Base-by-base conservation (phyloP, 2,113 vertebrate genomes). In the Caracal caracal region DNA sequence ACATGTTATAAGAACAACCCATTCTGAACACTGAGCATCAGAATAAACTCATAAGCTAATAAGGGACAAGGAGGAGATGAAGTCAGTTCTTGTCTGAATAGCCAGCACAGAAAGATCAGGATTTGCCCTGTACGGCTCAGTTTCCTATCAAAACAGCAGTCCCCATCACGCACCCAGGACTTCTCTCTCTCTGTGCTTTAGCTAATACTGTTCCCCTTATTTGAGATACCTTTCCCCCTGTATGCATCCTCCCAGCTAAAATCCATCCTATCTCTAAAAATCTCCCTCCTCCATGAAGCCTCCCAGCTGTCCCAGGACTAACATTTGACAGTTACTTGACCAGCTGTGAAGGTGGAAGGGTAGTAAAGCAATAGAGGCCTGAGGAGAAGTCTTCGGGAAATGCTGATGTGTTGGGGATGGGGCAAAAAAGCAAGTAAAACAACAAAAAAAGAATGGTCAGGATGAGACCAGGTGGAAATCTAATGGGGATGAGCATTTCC, bases 111-210 rank as follows among this genome's bases (percentile, higher is more conserved):
- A 24, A 92, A 71, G 35, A 30, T 20, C 7, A 47, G 24, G 33
- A 61, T n/a, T 56, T 43, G 4, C 24, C 37, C 35, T 28, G 1
- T 16, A 22, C 1, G 6, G 33, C 20, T 87, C 40, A n/a, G 5
- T 56, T 91, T 91, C 30, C 78, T 30, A 10, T n/a, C 47, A 47
- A 89, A 63, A 30, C 17, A 30, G 16, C 17, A 11, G 6, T 40
- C 6, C 19, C n/a, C 5, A 4, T 40, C 15, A 59, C 28, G 28
- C 4, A 30, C 12, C 22, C 0, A 3, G 30, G 6, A 47, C 30
- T 13, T 49, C 80, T 37, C 15, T 37, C 0, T 5, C 6, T 75
- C 40, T n/a, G 56, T 40, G n/a, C 19, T 80, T 66, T 33, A 37
- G 35, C 24, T 65, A 51, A 12, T 10, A 51, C 1, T 35, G 16